A percentile compares a stretch with the other conserved stretches of the same genome.
phyloP scores from a whole-genome alignment of 2,113 vertebrate species.

The Anoplopoma fimbria region DNA sequence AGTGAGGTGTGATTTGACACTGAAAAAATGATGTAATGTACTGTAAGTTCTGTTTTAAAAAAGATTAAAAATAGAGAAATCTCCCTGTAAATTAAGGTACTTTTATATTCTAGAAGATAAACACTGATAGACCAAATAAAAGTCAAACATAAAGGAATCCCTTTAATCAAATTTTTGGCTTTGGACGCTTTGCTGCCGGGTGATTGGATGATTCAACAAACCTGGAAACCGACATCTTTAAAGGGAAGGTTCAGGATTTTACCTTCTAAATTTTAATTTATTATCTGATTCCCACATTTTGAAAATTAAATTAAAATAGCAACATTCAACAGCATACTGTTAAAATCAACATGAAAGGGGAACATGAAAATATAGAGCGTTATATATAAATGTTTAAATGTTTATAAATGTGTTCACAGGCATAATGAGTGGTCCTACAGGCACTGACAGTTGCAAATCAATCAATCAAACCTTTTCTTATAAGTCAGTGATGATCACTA shows the following conservation, averaged over 20 bases:
- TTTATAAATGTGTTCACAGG: neutral
- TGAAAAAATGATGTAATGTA: neutral
- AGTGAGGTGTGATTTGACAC: neutral
- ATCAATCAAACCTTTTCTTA: neutral
- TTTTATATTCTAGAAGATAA: no score
- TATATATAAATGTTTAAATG: neutral
- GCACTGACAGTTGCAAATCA: neutral
- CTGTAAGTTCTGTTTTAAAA: neutral
- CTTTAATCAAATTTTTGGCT: conserved; percentile 58
- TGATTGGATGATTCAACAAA: conserved; percentile 7
- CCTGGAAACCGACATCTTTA: conserved; percentile 35
- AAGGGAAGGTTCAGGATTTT: conserved; percentile 64
- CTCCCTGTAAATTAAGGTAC: no score
- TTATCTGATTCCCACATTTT: no score
- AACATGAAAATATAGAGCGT: neutral
- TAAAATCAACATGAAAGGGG: neutral
- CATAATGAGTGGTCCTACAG: neutral
- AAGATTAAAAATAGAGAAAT: neutral
- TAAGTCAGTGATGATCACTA: neutral
- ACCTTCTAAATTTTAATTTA: neutral
- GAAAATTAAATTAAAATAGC: neutral
- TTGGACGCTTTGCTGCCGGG: conserved; percentile 39
- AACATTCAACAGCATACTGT: neutral
- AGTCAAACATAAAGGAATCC: conserved; percentile 44
- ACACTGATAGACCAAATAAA: neutral